A percentile compares a stretch with the other conserved stretches of the same genome.
These are phyloP conservation scores for Daubentonia madagascariensis DNA, from an alignment of 2,113 vertebrate genomes.

Conservation along the genomic window DNA sequence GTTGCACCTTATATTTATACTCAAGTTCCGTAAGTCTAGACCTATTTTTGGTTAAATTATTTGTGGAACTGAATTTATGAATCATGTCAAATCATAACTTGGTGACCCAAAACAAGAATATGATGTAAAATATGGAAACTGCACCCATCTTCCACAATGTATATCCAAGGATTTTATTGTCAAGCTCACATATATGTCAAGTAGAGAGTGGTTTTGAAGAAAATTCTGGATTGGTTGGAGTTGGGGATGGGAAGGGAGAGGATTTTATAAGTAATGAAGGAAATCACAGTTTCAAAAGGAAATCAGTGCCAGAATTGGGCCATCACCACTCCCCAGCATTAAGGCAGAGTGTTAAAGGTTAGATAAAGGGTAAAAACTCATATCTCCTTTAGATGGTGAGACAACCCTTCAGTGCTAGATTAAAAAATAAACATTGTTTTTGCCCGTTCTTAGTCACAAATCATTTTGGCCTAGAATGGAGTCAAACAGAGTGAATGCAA, in stretches of 20 bases:
- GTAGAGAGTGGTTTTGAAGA: neutral
- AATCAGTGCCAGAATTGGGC: neutral
- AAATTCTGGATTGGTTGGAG: neutral
- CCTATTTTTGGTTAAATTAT: neutral
- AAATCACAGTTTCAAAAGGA: neutral
- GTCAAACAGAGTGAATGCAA: neutral
- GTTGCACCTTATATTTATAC: neutral
- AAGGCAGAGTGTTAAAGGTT: neutral
- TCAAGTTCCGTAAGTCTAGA: neutral
- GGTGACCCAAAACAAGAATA: neutral
- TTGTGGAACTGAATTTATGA: neutral
- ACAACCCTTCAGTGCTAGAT: neutral
- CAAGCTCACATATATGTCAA: neutral
- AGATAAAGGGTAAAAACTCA: neutral
- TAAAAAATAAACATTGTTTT: conserved; percentile 1
- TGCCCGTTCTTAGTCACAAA: neutral
- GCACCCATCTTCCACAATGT: neutral
- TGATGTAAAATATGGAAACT: neutral
- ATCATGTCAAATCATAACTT: neutral
- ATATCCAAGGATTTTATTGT: neutral
- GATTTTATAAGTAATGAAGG: neutral
- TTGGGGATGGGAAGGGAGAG: neutral
- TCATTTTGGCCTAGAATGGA: neutral
- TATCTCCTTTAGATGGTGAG: neutral
- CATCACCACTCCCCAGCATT: neutral